Evolutionary conservation across 1,140 invertebrate genomes (phyloP).

Genomic region (Drosophila tani): DNA sequence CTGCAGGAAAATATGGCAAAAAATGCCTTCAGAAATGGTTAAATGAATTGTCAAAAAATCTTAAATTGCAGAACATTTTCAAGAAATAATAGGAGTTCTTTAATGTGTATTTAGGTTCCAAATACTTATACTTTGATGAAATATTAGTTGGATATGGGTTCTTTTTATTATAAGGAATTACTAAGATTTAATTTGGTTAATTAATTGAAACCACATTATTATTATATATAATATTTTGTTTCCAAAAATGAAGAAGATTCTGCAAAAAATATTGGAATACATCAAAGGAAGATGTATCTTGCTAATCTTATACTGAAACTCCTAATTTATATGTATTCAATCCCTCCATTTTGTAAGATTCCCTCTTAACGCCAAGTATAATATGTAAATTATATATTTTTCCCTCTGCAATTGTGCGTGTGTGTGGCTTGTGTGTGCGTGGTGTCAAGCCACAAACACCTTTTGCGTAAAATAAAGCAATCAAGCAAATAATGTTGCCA

Average conservation of each 20-base stretch:
- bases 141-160: too few species aligned
- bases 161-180: too few species aligned
- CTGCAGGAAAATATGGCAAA: slow-evolving; percentile 2
- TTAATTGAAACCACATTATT: background rate
- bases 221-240: background rate
- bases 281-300: background rate
- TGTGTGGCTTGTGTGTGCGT: slow-evolving; percentile 29
- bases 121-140: too few species aligned
- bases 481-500: slow-evolving; percentile 84
- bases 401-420: slow-evolving; percentile 2
- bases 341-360: background rate
- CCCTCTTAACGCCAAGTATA: too few species aligned
- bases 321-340: background rate
- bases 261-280: background rate
- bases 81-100: too few species aligned
- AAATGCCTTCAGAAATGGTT: background rate
- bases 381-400: slow-evolving; percentile 12
- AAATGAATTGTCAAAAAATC: background rate
- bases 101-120: too few species aligned
- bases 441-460: slow-evolving; percentile 82
- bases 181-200: too few species aligned
- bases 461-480: slow-evolving; percentile 84
- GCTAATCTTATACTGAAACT: background rate
- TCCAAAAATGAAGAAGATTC: background rate
- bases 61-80: fast-evolving